Conservation (phyloP, 1,140 invertebrate species). For the Drosophila guanche region DNA sequence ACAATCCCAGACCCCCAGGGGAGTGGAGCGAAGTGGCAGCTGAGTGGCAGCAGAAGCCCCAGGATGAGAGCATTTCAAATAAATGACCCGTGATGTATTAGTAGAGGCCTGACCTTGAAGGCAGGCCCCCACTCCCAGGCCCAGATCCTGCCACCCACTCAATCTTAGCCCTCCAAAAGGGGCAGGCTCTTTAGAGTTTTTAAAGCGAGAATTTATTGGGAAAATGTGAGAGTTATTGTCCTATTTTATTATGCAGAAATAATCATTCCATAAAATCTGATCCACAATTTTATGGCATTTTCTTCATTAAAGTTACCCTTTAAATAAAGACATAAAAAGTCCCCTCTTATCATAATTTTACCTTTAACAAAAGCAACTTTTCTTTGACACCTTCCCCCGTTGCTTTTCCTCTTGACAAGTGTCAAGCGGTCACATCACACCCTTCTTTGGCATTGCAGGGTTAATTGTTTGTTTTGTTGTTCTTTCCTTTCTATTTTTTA, state of each 20-base stretch:
- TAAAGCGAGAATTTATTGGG: too few species aligned
- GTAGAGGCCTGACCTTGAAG: conserved; percentile 39
- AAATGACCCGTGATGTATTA: conserved; percentile 72
- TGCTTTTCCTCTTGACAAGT: neutral
- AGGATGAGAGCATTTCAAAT: conserved; percentile 59
- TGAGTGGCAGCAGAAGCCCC: neutral
- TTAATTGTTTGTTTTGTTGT: conserved; percentile 64
- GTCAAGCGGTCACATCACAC: neutral
- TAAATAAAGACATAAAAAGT: too few species aligned
- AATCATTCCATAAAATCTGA: neutral
- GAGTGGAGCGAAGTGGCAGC: neutral
- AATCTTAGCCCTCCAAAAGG: conserved; percentile 33
- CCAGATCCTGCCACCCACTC: neutral
- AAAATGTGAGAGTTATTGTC: too few species aligned
- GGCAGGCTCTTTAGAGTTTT: neutral
- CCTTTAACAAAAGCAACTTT: neutral
- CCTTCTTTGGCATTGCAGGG: conserved; percentile 18
- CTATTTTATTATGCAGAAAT: too few species aligned
- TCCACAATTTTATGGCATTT: too few species aligned
- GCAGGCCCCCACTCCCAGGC: neutral
- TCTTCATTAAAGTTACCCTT: too few species aligned
- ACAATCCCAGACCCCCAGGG: conserved; percentile 47
- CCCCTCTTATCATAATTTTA: too few species aligned
- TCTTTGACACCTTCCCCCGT: neutral
- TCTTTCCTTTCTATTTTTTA: neutral